Percentiles rank a stretch among this genome's conserved stretches.
Conservation (phyloP, 2,797 vertebrate genomes). For the Molossus molossus region DNA sequence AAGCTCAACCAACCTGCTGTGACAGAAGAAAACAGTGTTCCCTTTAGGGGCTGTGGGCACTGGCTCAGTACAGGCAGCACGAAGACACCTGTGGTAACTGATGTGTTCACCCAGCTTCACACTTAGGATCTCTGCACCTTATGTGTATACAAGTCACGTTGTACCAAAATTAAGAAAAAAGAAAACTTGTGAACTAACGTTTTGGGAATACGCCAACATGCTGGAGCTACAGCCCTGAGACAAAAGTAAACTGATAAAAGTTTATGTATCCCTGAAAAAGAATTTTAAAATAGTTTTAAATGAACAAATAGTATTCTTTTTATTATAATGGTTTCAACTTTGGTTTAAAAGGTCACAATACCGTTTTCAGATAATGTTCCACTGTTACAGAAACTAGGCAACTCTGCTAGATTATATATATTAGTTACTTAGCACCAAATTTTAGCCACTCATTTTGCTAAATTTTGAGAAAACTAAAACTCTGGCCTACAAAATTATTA, state of each 20-base stretch:
- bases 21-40: not conserved
- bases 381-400: not conserved
- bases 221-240: not conserved
- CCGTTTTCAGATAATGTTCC: not conserved
- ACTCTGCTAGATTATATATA: not conserved
- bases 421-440: not conserved
- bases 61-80: fast-evolving
- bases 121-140: not conserved
- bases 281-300: not conserved
- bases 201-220: no score
- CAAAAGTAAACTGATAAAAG: not conserved
- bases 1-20: not conserved
- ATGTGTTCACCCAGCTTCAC: not conserved
- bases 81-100: not conserved
- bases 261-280: not conserved
- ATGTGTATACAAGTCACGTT: fast-evolving
- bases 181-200: not conserved
- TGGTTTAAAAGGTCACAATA: not conserved
- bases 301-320: not conserved
- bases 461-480: slow-evolving; percentile 20
- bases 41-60: not conserved
- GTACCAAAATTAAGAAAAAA: not conserved
- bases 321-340: not conserved
- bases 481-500: not conserved
- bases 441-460: not conserved